These are phyloP conservation scores for Petrocephalus zakoni DNA, from an alignment of 2,113 vertebrate species.

Conservation along the genomic window DNA sequence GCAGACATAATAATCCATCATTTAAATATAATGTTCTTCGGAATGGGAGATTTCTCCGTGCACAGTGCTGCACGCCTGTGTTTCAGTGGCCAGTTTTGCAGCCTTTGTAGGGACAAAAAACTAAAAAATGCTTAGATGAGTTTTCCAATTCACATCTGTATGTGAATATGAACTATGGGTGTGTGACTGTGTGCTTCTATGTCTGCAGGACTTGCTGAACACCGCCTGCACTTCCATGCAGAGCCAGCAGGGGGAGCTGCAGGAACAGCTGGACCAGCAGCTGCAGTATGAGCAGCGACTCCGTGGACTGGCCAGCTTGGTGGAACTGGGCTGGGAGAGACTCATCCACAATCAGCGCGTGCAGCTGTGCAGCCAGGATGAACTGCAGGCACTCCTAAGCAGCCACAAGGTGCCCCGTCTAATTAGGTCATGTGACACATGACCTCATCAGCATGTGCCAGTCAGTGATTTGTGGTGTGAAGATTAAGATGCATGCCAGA, in stretches of 20 bases:
- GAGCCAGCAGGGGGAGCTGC: background rate
- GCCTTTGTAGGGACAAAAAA: background rate
- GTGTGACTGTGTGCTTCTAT: background rate
- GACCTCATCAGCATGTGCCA: background rate
- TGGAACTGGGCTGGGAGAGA: background rate
- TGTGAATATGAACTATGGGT: background rate
- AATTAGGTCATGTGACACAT: background rate
- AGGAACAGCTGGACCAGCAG: background rate
- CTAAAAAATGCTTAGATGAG: background rate
- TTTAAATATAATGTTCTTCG: too few species aligned
- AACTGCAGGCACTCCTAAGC: slow-evolving; percentile 61
- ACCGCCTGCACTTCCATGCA: background rate
- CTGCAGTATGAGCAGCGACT: background rate
- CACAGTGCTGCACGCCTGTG: background rate
- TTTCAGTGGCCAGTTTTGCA: background rate
- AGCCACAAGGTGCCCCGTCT: slow-evolving; percentile 66
- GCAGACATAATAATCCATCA: too few species aligned
- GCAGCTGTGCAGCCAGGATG: slow-evolving; percentile 45
- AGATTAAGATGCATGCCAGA: background rate
- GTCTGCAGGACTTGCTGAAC: background rate
- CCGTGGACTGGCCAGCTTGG: background rate
- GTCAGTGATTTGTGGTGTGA: background rate
- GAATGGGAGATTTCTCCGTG: background rate
- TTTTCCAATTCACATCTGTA: too few species aligned
- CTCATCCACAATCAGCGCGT: slow-evolving; percentile 2